A percentile compares a stretch with the other conserved stretches of the same genome.
These are phyloP conservation scores for Paramuricea clavata DNA, from an alignment of 92 coral and sea anemone species.

Conservation along the genomic window DNA sequence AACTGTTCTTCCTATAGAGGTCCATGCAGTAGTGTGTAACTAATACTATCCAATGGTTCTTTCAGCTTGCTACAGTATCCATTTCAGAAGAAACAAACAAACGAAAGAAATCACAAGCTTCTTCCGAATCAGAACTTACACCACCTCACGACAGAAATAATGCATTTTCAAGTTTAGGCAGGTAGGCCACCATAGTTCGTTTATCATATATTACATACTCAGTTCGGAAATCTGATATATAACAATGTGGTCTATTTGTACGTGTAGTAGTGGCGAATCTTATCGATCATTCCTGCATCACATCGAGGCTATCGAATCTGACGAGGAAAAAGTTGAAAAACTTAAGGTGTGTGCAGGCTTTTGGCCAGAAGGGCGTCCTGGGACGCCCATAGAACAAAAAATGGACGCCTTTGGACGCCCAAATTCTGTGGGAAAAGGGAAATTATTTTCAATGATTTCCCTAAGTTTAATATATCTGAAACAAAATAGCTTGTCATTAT, in stretches of 20 bases:
- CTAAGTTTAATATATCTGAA: too few relatives aligned
- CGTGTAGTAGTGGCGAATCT: conserved; percentile 33
- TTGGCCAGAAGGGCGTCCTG: too few relatives aligned
- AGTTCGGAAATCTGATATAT: neutral
- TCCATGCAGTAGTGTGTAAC: neutral
- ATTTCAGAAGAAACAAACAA: conserved; percentile 27
- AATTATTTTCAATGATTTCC: too few relatives aligned
- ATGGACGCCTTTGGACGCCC: too few relatives aligned
- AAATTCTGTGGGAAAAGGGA: too few relatives aligned
- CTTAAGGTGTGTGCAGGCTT: conserved; percentile 56
- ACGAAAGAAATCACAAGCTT: neutral
- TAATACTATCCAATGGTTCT: neutral
- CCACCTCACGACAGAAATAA: neutral
- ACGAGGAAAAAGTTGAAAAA: conserved; percentile 62
- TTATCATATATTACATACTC: too few relatives aligned
- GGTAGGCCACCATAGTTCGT: too few relatives aligned
- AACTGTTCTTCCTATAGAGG: neutral
- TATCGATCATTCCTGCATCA: conserved; percentile 20
- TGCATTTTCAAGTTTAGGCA: conserved; percentile 26
- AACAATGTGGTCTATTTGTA: neutral
- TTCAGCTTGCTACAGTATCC: conserved; percentile 29
- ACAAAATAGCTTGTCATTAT: too few relatives aligned
- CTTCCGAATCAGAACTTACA: conserved; percentile 3
- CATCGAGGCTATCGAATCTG: conserved; percentile 43
- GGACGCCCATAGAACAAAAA: too few relatives aligned